Conservation (phyloP, 2,797 vertebrate species). For the Siniperca obscura region DNA sequence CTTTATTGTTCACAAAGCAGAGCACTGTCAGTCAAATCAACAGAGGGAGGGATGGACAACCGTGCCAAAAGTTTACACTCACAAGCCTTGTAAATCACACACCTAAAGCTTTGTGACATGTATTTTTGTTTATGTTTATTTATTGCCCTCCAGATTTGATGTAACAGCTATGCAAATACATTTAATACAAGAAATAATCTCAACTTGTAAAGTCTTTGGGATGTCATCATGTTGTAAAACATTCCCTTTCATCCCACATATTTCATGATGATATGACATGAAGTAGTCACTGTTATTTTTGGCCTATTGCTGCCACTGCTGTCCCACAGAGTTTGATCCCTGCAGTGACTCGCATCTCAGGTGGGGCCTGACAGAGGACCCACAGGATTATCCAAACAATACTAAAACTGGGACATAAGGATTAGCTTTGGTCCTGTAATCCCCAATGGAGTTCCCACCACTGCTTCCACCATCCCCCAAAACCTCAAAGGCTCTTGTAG, state of each 20-base stretch:
- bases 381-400: conserved; percentile 74
- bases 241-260: not conserved
- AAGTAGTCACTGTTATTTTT: conserved; percentile 27
- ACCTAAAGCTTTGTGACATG: not conserved
- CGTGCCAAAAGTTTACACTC: not conserved
- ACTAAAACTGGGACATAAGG: conserved; percentile 74
- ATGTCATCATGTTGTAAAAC: conserved; percentile 13
- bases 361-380: conserved; percentile 59
- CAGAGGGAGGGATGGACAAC: conserved; percentile 7
- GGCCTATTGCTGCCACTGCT: conserved; percentile 24
- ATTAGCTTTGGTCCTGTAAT: conserved; percentile 71
- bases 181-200: not conserved
- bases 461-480: not conserved
- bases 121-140: not conserved
- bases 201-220: conserved; percentile 3
- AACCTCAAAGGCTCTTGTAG: conserved; percentile 7
- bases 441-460: conserved; percentile 42
- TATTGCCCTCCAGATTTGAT: not conserved
- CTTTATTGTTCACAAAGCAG: conserved; percentile 32
- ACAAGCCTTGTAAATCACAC: not conserved
- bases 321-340: conserved; percentile 43
- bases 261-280: conserved; percentile 7
- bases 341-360: conserved; percentile 51
- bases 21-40: conserved; percentile 31
- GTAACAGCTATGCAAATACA: not conserved